Conservation (phyloP, 2,888 invertebrate genomes). For the Caradrina kadenii region DNA sequence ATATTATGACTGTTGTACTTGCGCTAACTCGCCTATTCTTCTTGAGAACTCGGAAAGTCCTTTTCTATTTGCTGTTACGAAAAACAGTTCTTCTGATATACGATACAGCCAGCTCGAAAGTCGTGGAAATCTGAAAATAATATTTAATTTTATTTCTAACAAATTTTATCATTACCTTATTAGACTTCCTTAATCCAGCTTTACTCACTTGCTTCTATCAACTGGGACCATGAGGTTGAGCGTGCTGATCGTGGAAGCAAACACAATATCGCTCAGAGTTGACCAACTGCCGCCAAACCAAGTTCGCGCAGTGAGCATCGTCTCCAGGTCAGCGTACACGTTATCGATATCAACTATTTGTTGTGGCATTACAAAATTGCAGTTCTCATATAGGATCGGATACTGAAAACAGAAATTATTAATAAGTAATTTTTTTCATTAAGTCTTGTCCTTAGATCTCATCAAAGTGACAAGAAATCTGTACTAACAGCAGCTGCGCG, state of each 20-base stretch:
- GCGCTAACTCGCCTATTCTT: slow-evolving; percentile 82
- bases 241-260: slow-evolving; percentile 79
- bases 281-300: slow-evolving; percentile 77
- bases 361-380: slow-evolving; percentile 77
- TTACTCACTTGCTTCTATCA: slow-evolving; percentile 71
- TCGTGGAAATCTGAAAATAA: slow-evolving; percentile 73
- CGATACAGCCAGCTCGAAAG: slow-evolving; percentile 76
- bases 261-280: slow-evolving; percentile 76
- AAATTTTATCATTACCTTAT: background rate
- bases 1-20: slow-evolving; percentile 66
- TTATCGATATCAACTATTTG: slow-evolving; percentile 74
- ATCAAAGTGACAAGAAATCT: background rate
- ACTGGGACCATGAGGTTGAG: slow-evolving; percentile 77
- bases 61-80: slow-evolving; percentile 78
- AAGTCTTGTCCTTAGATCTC: background rate
- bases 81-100: slow-evolving; percentile 77
- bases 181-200: background rate
- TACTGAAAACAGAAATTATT: slow-evolving; percentile 68
- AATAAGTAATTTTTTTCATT: background rate
- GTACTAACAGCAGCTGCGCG: slow-evolving; percentile 75
- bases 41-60: slow-evolving; percentile 79
- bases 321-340: slow-evolving; percentile 76
- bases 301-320: slow-evolving; percentile 68
- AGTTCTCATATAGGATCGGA: slow-evolving; percentile 79
- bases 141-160: background rate